Base-by-base conservation (phyloP, 2,797 vertebrate genomes). In the Petrocephalus sullivani region DNA sequence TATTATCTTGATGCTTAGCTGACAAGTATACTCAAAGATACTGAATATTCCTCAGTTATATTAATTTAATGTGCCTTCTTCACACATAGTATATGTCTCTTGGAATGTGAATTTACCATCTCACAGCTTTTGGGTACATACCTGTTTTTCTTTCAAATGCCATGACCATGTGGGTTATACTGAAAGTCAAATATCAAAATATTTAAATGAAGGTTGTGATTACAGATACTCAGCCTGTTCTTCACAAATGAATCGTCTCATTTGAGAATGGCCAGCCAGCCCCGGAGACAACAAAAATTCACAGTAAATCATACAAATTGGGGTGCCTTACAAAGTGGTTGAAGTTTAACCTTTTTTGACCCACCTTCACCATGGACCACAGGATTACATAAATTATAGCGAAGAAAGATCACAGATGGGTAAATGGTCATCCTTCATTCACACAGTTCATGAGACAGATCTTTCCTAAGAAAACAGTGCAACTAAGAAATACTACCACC, bases 381-480 rank as follows among this genome's bases (percentile, higher is more conserved):
- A 86, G 56, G 51, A 84, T 84, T 84, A 54, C 82, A 84, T 86
- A 58, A 37, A 54, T 84, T 84, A 84, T 81, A 19, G 46, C 82
- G 7, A 84, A 53, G 51, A 54, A 84, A 60, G 33, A 86, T 86
- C 28, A 58, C 57, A 86, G 54, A 61, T 37, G 33, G 28, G 33
- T 37, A 33, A 58, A 41, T 41, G 16, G 33, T 21, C 37, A 41
- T 60, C 33, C 14, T 86, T 58, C 56, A 61, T 37, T 46, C 57
- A 60, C 54, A 57, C 8, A 49, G 10, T 21, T 84, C 37, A 60
- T 61, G 56, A 41, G 85, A 60, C 28, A 37, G 28, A 86, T 53
- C 41, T 81, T 54, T 54, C 10, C 41, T 53, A 10, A 49, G 81
- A 53, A 83, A 21, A 21, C 19, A 21, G 19, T 4, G 10, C 81